Base-by-base conservation (phyloP, 1,140 invertebrate species). In the Caenorhabditis tropicalis region DNA sequence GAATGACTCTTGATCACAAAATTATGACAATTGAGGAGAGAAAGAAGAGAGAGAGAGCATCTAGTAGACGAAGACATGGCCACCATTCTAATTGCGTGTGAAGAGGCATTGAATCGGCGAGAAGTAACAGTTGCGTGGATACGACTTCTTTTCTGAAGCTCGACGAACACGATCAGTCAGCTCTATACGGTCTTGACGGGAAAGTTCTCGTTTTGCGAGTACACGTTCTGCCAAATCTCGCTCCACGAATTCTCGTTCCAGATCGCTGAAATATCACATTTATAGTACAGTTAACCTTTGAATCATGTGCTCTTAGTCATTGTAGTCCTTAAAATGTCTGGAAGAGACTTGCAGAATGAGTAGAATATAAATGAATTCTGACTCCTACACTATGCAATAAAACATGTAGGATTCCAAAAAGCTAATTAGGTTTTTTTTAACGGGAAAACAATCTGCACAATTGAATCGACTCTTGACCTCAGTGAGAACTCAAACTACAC, bases 91-190 rank as follows among this genome's bases (percentile, higher is more conserved):
- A 15, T 43, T 74, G 1, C 86, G 81, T 4, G 86, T 87, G 86
- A 87, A 87, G 9, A 87, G 84, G 87, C 86, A 87, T 58, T 87
- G 86, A 53, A 87, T 87, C 4, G 86, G 86, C 21, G 86, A 87
- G 81, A 87, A 87, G 86, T 87, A 87, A 49, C 86, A 87, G 56
- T 85, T 87, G 10, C 86, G 46, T 19, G 86, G 86, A 36, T 87
- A 87, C 7, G 86, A 87, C 81, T 87, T 87, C 86, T 87, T 87
- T 33, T 87, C 86, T 2, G 85, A 86, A 6, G 83, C 70, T 33
- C 85, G 82, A 27, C 85, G 85, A 29, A 83, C 74, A 33, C 85
- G 46, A n/a, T 82, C 81, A 1, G 48, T 51, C 7, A 82, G 65
- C 21, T 74, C 65, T 9, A 43, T 16, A 19, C 65, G 65, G 21